phyloP scores from a whole-genome alignment of 2,797 vertebrate species.

The Leptatherina wallacei region DNA sequence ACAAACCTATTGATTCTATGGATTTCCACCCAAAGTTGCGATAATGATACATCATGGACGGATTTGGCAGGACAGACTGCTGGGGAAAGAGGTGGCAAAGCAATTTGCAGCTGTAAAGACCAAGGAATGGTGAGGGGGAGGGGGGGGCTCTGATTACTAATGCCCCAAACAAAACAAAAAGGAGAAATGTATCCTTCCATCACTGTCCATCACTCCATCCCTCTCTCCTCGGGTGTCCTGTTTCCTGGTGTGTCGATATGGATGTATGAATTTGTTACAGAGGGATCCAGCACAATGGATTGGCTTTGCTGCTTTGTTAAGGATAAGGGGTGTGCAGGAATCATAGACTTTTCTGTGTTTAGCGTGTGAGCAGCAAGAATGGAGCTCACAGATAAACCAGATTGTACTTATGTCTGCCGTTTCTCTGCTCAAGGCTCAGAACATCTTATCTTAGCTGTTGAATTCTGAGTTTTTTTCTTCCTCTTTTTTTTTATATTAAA shows the following conservation, averaged over 20 bases:
- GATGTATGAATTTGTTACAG: constrained; percentile 82
- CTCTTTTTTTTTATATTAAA: constrained; percentile 76
- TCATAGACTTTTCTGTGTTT: constrained; percentile 74
- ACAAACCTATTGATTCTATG: constrained; percentile 89
- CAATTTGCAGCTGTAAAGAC: constrained; percentile 84
- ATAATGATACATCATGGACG: constrained; percentile 89
- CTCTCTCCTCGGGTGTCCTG: constrained; percentile 65
- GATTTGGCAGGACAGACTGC: constrained; percentile 85
- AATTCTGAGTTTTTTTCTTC: constrained; percentile 70
- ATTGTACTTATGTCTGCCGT: constrained; percentile 48
- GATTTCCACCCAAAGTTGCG: constrained; percentile 90
- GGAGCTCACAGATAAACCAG: constrained; percentile 72
- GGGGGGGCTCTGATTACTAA: constrained; percentile 69
- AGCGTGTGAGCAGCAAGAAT: constrained; percentile 54
- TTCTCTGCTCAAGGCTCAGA: constrained; percentile 55
- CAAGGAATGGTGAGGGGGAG: constrained; percentile 23
- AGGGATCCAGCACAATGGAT: constrained; percentile 73
- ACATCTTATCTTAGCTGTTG: constrained; percentile 65
- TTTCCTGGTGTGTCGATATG: constrained; percentile 75
- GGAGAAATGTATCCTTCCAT: constrained; percentile 64
- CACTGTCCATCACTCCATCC: constrained; percentile 62
- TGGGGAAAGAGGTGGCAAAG: constrained; percentile 83
- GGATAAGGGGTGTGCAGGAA: constrained; percentile 68
- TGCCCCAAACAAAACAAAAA: constrained; percentile 66
- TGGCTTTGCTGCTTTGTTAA: constrained; percentile 80